Conservation (phyloP, 2,113 vertebrate genomes). For the Acrocephalus kingi region DNA sequence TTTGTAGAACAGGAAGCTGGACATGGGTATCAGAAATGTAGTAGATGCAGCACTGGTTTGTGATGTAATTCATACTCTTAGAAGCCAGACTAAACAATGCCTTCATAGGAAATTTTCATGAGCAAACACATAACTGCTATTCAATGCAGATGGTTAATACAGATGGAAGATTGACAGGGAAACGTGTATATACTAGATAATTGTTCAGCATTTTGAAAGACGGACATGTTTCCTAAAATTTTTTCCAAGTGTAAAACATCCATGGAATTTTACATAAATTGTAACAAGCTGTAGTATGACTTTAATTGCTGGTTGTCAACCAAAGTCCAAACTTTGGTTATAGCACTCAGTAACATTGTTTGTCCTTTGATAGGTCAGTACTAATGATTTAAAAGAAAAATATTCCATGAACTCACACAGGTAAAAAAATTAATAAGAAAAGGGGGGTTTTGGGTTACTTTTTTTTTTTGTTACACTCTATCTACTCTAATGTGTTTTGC, state of each 20-base stretch:
- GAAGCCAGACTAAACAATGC: not conserved
- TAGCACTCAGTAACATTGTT: not conserved
- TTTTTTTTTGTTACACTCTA: not conserved
- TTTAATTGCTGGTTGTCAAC: not conserved
- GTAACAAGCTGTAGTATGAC: not conserved
- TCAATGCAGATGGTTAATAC: not conserved
- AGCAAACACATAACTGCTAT: not conserved
- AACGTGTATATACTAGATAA: not conserved
- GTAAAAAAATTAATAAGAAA: constrained; percentile 32
- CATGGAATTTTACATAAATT: constrained; percentile 1
- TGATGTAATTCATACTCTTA: not conserved
- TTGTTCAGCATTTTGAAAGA: constrained; percentile 27
- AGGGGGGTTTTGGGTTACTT: constrained; percentile 26
- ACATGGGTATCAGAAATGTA: not conserved
- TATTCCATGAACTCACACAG: constrained; percentile 17
- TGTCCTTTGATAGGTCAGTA: not conserved
- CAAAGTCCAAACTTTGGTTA: not conserved
- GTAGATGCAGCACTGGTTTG: not conserved
- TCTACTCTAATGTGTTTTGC: constrained; percentile 74
- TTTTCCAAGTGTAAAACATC: not conserved
- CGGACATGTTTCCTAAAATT: not conserved
- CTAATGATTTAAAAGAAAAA: constrained; percentile 16
- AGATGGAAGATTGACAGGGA: not conserved
- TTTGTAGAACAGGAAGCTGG: not conserved
- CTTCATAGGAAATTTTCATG: not conserved